Evolutionary conservation across 2,113 vertebrate species (phyloP), one percentile per base, ranked within the genome.

Genomic region (Patagioenas fasciata): DNA sequence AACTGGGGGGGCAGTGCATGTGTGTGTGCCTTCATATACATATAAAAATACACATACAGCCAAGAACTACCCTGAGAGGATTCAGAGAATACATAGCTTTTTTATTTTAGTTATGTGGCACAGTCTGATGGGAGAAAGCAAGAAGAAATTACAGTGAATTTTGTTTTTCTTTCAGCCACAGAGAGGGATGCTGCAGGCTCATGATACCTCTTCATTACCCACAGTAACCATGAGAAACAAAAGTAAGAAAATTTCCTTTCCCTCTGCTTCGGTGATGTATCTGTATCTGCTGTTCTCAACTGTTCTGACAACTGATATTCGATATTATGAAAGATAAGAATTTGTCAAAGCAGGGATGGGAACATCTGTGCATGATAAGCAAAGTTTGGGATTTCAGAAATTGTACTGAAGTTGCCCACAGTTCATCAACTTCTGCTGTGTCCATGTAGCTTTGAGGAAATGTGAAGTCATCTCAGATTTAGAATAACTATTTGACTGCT

Each of bases 171-270:
- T 98, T 95, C 80, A 98, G 97, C 98, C 98, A 61, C 99, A 99
- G 88, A 99, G 97, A 65, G 98, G 97, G 47, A 96, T 97, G 73
- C 98, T 98, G 42, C 98, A 98, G 83, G 96, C 98, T 5, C 98
- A 98, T 3, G 99, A 99, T 91, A 98, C 98, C 5, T 98, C 98
- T 53, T 98, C 98, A 0, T 96, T 99, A 91, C 98, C 99, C 61
- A 98, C 98, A 4, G 99, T 99, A 95, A 99, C 98, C 15, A 98
- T 99, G 98, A 98, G 99, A 97, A 98, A 95, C 96, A 99, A 99
- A 98, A 62, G 99, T 99, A 95, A 97, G 98, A 94, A 64, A 67
- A 62, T 4, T 85, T 95, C 62, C 18, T 79, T 92, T 89, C 13
- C 9, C 18, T 87, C 51, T 93, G 21, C 86, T 91, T 85, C 79